Evolutionary conservation across 2,797 vertebrate species (phyloP).

Genomic region (Thamnophis elegans): DNA sequence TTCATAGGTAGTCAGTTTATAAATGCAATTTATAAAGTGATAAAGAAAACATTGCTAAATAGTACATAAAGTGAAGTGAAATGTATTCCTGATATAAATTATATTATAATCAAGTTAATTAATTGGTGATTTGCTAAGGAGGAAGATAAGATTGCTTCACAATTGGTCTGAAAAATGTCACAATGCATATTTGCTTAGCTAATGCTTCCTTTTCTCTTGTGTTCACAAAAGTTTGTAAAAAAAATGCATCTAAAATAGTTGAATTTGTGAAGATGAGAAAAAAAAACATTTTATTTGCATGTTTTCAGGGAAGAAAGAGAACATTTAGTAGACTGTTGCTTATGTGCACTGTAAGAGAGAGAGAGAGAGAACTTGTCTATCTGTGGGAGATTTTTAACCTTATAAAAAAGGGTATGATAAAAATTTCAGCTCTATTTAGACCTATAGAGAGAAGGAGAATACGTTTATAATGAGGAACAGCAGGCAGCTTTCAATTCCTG

Average conservation of each 20-base stretch:
- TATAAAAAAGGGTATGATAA: constrained; percentile 67
- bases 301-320: constrained; percentile 4
- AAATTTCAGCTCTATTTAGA: constrained; percentile 53
- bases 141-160: not conserved
- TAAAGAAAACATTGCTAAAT: not conserved
- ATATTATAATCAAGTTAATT: not conserved
- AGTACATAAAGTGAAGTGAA: not conserved
- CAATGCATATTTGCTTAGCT: not conserved
- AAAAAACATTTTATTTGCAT: not conserved
- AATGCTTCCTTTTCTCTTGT: not conserved
- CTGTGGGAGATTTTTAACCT: constrained; percentile 65
- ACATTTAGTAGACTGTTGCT: not conserved
- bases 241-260: not conserved
- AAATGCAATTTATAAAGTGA: not conserved
- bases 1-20: not conserved
- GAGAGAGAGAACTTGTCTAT: not conserved
- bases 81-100: not conserved
- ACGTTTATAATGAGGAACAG: constrained; percentile 31
- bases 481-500: constrained; percentile 42
- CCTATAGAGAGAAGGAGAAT: constrained; percentile 2
- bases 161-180: not conserved
- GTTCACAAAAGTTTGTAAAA: not conserved
- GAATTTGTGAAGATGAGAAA: not conserved
- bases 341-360: not conserved
- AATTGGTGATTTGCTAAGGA: not conserved